These are phyloP conservation scores for Leptinotarsa haldemani DNA, from an alignment of 2,888 invertebrate genomes.

Conservation along the genomic window DNA sequence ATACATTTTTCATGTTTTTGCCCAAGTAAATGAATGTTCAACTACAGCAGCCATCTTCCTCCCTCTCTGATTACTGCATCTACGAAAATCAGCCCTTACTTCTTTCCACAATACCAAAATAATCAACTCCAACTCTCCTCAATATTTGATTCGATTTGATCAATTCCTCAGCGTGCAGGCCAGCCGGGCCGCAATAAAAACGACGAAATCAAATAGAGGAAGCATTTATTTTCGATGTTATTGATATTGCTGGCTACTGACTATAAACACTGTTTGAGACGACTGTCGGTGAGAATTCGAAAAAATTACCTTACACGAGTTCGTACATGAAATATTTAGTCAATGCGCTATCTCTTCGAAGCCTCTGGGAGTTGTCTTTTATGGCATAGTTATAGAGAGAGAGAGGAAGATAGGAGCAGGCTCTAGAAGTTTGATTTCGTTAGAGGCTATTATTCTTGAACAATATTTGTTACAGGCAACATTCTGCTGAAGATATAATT, in stretches of 20 bases:
- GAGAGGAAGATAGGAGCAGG: conserved; percentile 28
- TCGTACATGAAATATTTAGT: conserved; percentile 52
- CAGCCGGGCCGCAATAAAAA: conserved; percentile 49
- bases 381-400: conserved; percentile 37
- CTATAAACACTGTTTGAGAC: conserved; percentile 62
- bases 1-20: too few relatives aligned
- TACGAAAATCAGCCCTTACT: not conserved
- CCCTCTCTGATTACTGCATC: not conserved
- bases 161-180: conserved; percentile 35
- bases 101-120: conserved; percentile 6
- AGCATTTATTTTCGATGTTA: conserved; percentile 61
- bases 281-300: conserved; percentile 58
- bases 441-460: not conserved
- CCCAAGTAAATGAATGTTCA: not conserved
- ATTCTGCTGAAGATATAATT: not conserved
- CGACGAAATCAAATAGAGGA: conserved; percentile 59
- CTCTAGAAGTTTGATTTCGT: conserved; percentile 7
- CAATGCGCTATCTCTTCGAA: conserved; percentile 26
- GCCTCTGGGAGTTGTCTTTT: conserved; percentile 39
- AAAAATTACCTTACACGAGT: conserved; percentile 54
- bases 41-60: not conserved
- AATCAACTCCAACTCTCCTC: conserved; percentile 13
- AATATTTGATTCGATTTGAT: conserved; percentile 41
- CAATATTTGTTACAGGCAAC: not conserved
- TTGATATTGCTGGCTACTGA: conserved; percentile 61